Conservation (phyloP, 2,113 vertebrate genomes). For the Illadopsis cleaveri region DNA sequence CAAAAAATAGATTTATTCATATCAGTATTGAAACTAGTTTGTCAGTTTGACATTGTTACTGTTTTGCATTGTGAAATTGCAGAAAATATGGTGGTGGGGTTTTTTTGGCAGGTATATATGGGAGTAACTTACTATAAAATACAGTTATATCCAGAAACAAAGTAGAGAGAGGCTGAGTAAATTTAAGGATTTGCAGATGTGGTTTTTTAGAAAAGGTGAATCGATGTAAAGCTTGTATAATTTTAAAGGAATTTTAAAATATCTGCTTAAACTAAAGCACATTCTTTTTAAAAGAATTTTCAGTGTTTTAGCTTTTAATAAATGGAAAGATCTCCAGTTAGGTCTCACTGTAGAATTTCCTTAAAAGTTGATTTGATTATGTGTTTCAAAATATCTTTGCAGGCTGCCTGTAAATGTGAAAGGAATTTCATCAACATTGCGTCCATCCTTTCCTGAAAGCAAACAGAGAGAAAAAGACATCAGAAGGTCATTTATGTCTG, state of each 20-base stretch:
- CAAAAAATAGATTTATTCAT: not conserved
- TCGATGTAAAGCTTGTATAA: not conserved
- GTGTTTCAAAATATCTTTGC: not conserved
- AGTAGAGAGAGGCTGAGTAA: not conserved
- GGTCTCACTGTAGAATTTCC: not conserved
- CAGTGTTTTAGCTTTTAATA: not conserved
- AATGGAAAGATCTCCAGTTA: not conserved
- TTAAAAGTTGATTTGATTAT: not conserved
- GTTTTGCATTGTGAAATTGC: not conserved
- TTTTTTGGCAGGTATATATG: not conserved
- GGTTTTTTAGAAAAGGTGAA: not conserved
- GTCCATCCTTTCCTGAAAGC: constrained; percentile 2
- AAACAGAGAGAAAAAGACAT: constrained; percentile 18
- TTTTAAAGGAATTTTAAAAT: not conserved
- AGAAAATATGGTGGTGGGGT: not conserved
- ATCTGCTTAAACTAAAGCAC: not conserved
- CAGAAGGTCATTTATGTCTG: not conserved
- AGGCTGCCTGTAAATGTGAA: constrained; percentile 35
- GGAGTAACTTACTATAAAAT: not conserved
- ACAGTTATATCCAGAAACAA: not conserved
- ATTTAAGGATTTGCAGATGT: not conserved
- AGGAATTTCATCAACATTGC: not conserved
- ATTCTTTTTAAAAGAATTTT: accelerated
- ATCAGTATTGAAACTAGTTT: not conserved
- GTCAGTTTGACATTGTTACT: not conserved